Conservation (phyloP, 2,888 invertebrate genomes). For the Myathropa florea region DNA sequence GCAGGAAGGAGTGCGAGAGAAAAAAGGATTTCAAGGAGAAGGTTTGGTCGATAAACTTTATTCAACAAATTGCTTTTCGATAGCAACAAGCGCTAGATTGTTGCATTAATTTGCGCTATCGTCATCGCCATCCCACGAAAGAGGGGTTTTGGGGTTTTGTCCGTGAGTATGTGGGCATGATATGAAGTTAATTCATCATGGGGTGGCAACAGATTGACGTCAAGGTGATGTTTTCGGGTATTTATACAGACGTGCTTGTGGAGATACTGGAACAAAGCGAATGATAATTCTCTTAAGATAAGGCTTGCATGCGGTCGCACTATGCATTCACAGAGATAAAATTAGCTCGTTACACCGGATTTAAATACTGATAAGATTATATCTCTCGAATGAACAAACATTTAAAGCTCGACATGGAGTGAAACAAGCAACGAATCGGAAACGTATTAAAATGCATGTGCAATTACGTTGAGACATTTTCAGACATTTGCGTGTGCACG, state of each 20-base stretch:
- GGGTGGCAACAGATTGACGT: neutral
- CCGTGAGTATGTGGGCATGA: neutral
- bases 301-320: too few relatives aligned
- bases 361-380: too few relatives aligned
- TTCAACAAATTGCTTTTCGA: conserved; percentile 47
- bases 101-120: conserved; percentile 20
- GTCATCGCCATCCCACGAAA: neutral
- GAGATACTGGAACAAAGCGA: neutral
- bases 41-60: conserved; percentile 37
- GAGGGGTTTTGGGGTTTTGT: neutral
- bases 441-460: neutral
- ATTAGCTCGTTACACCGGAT: too few relatives aligned
- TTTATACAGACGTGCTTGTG: neutral
- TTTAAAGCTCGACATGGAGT: too few relatives aligned
- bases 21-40: neutral
- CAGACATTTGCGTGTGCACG: too few relatives aligned
- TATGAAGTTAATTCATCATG: conserved; percentile 8
- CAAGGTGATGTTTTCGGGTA: neutral
- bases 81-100: conserved; percentile 35
- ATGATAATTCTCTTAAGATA: too few relatives aligned
- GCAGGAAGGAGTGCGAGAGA: neutral
- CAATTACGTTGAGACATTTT: neutral
- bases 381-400: too few relatives aligned
- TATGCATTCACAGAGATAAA: too few relatives aligned
- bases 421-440: too few relatives aligned